Evolutionary conservation across 2,888 invertebrate species (phyloP).

Genomic region (Lottia gigantea): DNA sequence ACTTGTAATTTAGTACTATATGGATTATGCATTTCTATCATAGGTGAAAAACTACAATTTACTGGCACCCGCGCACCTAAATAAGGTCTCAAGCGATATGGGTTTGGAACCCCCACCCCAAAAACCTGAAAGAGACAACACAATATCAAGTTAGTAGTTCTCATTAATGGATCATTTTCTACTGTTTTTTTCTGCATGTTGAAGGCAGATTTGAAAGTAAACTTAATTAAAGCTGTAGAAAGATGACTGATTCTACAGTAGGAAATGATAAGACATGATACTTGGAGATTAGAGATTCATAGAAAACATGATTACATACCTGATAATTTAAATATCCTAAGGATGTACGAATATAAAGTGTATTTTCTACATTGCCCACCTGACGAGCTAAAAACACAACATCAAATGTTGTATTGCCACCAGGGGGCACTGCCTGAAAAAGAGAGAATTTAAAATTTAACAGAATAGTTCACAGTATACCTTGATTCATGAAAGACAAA

Average conservation of each 20-base stretch:
- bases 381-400: conserved; percentile 94
- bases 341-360: conserved; percentile 93
- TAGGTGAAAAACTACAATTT: conserved; percentile 89
- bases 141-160: background rate
- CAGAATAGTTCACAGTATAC: no score
- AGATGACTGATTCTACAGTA: no score
- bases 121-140: conserved; percentile 62
- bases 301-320: conserved; percentile 70
- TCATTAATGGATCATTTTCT: background rate
- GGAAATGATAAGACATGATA: no score
- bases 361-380: conserved; percentile 87
- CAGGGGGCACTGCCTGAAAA: conserved; percentile 84
- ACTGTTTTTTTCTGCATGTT: no score
- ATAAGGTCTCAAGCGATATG: conserved; percentile 90
- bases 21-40: conserved; percentile 95
- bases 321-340: conserved; percentile 89
- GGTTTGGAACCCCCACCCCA: conserved; percentile 85
- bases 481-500: no score
- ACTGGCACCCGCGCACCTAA: conserved; percentile 90
- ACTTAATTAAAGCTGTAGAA: no score
- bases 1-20: conserved; percentile 88
- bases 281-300: no score
- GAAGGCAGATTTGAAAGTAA: no score
- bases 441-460: conserved; percentile 25
- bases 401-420: conserved; percentile 93